Conservation (phyloP, 2,888 invertebrate genomes). For the Eurois occulta region DNA sequence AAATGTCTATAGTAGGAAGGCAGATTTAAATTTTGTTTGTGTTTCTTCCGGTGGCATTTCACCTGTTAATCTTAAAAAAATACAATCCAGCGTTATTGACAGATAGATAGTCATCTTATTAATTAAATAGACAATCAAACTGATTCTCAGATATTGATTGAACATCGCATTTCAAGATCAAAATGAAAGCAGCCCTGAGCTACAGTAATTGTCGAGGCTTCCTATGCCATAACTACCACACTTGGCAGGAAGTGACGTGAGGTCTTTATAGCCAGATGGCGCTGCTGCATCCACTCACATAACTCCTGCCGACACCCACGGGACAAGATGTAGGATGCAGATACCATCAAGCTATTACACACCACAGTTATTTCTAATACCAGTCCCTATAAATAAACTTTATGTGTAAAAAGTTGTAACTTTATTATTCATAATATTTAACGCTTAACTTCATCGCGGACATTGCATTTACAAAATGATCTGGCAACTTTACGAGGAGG, state of each 20-base stretch:
- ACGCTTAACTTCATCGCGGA: conserved; percentile 40
- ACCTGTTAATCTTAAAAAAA: neutral
- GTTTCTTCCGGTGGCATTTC: neutral
- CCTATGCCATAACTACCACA: neutral
- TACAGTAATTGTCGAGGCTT: neutral
- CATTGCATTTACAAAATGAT: conserved; percentile 26
- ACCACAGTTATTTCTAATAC: conserved; percentile 45
- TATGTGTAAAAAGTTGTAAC: conserved; percentile 38
- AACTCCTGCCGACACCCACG: conserved; percentile 39
- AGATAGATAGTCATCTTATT: neutral
- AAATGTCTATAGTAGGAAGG: neutral
- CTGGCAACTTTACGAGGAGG: conserved; percentile 37
- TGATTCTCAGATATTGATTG: neutral
- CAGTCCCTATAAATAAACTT: conserved; percentile 35
- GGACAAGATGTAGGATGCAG: conserved; percentile 38
- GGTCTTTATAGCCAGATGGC: conserved; percentile 28
- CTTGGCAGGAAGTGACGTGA: conserved; percentile 3
- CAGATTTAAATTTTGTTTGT: neutral
- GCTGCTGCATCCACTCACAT: conserved; percentile 35
- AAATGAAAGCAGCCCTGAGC: neutral
- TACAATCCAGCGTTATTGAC: neutral
- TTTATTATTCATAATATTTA: conserved; percentile 54
- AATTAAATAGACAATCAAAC: neutral
- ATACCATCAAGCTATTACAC: conserved; percentile 50
- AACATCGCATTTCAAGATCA: neutral